phyloP scores from a whole-genome alignment of 2,888 invertebrate species.

The Epinotia ramella region DNA sequence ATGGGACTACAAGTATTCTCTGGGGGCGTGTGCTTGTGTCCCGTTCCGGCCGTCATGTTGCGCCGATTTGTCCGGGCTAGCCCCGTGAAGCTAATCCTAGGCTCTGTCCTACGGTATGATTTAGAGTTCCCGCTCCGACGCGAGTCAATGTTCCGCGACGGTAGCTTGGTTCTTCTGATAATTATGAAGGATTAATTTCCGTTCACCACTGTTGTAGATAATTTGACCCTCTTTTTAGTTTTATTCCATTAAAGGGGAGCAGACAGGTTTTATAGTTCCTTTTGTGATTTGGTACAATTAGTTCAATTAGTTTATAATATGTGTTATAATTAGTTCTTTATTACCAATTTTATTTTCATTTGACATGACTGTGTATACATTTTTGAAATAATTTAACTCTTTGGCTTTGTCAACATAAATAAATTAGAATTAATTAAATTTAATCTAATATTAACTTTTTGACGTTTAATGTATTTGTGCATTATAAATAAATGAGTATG shows the following conservation, averaged over 20 bases:
- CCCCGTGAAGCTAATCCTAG: not conserved
- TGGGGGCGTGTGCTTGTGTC: conserved; percentile 24
- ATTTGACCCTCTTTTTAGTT: conserved; percentile 29
- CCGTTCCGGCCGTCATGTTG: conserved; percentile 17
- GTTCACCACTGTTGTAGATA: conserved; percentile 30
- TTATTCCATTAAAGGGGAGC: not conserved
- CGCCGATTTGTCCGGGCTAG: not conserved
- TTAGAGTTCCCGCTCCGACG: conserved; percentile 6
- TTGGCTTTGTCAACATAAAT: too few species aligned
- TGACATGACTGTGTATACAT: too few species aligned
- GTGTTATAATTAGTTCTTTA: too few species aligned
- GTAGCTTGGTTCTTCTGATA: conserved; percentile 3
- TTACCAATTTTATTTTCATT: too few species aligned
- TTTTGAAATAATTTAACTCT: too few species aligned
- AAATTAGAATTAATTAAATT: too few species aligned
- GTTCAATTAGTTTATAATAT: too few species aligned
- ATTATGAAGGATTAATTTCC: conserved; percentile 2
- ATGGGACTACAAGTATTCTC: conserved; percentile 4
- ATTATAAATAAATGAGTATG: too few species aligned
- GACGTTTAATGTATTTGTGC: too few species aligned
- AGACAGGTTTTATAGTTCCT: too few species aligned
- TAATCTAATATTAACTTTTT: too few species aligned
- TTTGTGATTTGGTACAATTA: too few species aligned
- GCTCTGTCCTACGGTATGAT: not conserved
- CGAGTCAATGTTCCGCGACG: not conserved